Conservation (phyloP, 2,797 vertebrate species). For the Coranthus polyacanthus region DNA sequence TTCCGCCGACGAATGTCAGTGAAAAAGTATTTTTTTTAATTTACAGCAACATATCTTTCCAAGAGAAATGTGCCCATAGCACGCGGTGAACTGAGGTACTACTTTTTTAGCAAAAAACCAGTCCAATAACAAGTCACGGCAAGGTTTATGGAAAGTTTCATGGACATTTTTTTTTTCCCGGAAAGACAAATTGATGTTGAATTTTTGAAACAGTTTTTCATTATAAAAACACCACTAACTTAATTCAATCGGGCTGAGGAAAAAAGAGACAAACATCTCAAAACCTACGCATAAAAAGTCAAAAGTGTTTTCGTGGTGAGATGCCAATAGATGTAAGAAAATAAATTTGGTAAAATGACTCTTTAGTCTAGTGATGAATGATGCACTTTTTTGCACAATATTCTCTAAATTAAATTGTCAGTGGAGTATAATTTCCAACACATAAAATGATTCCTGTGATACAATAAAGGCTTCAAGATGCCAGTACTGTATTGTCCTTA, state of each 20-base stretch:
- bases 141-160: background rate
- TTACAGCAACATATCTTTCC: no score
- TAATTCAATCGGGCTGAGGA: no score
- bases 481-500: constrained; percentile 26
- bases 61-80: no score
- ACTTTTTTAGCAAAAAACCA: no score
- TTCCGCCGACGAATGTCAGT: no score
- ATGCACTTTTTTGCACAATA: constrained; percentile 1
- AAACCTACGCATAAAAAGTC: no score
- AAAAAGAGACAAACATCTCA: no score
- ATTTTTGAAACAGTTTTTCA: background rate
- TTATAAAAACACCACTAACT: no score
- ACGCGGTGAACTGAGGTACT: no score
- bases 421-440: background rate
- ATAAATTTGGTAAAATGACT: constrained; percentile 6
- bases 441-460: constrained; percentile 45
- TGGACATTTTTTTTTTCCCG: background rate
- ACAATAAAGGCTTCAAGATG: constrained; percentile 25
- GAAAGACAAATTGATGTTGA: background rate
- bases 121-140: no score
- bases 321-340: background rate
- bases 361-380: constrained; percentile 22
- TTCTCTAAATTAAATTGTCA: background rate
- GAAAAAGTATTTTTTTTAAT: no score
- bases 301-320: background rate